Evolutionary conservation across 2,113 vertebrate species (phyloP), one percentile per base, ranked within the genome.

Genomic region (Ahaetulla prasina): DNA sequence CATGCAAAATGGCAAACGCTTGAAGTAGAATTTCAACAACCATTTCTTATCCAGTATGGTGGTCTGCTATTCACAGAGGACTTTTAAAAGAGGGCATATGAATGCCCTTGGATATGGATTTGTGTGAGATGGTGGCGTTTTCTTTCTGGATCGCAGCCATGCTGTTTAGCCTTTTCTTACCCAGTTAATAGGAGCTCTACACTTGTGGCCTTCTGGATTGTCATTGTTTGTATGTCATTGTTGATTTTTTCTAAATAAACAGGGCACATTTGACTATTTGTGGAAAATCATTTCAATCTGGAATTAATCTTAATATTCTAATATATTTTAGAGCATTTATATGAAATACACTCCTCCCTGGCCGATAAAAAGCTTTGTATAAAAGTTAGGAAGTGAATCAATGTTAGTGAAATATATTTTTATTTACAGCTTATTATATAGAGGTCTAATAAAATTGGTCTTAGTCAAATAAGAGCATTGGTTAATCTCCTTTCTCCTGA

Each of bases 221-320:
- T 60, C 39, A 3, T 85, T n/a, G 14, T 89, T 89, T 43, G 30
- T 68, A 1, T 87, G 90, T 90, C 90, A 84, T n/a, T 95, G 9
- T 50, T 95, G 88, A 54, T 92, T 63, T 63, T 55, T 96, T 92
- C 90, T 91, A 91, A 80, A 89, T 39, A 50, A 85, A 91, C 57
- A 88, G 52, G 84, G 50, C 91, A 39, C 45, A 9, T 84, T 0
- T 0, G 49, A 80, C 63, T 88, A 2, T 89, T 1, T 18, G 10
- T 90, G n/a, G 84, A 86, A 94, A 93, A 93, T 92, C 8, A 14
- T 87, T 39, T 92, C 93, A 93, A 91, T 74, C 0, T 89, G 74
- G 74, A 80, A 80, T 80, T 80, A 68, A 35, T n/a, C 14, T 7
- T 68, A 43, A 43, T 43, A 25, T 89, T 89, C 53, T 27, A 85